A percentile compares a stretch with the other conserved stretches of the same genome.
Evolutionary conservation across 2,888 invertebrate genomes (phyloP).

Genomic region (Xestia sexstrigata): DNA sequence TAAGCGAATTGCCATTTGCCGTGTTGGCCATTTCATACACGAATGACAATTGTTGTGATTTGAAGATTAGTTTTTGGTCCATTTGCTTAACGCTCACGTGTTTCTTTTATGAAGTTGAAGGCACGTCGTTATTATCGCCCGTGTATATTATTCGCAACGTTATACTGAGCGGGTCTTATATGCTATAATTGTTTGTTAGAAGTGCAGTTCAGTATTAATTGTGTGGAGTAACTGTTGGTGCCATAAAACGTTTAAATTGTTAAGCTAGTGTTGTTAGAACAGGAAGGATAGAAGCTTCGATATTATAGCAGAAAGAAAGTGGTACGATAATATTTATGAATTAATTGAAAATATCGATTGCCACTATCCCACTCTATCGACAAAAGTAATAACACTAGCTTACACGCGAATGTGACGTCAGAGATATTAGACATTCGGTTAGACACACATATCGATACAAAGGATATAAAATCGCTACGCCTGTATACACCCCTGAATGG

Average conservation of each 20-base stretch:
- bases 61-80: background rate
- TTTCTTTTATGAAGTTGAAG: slow-evolving; percentile 20
- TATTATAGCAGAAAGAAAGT: slow-evolving; percentile 45
- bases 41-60: background rate
- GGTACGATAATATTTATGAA: slow-evolving; percentile 47
- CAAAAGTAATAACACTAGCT: slow-evolving; percentile 38
- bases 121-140: slow-evolving; percentile 18
- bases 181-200: slow-evolving; percentile 21
- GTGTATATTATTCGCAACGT: slow-evolving; percentile 10
- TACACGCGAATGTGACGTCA: background rate
- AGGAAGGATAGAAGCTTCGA: slow-evolving; percentile 5
- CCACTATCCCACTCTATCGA: slow-evolving; percentile 2
- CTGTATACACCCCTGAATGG: slow-evolving; percentile 1
- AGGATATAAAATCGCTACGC: slow-evolving; percentile 17
- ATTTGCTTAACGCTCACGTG: background rate
- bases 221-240: slow-evolving; percentile 52
- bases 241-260: slow-evolving; percentile 52
- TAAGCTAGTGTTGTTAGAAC: slow-evolving; percentile 33
- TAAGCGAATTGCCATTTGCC: background rate
- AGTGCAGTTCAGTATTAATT: slow-evolving; percentile 61
- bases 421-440: slow-evolving; percentile 23
- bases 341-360: slow-evolving; percentile 41
- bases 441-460: slow-evolving; percentile 19
- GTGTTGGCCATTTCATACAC: background rate
- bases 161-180: slow-evolving; percentile 13